Conservation (phyloP, 2,797 vertebrate genomes). For the Bradypodion ventrale region DNA sequence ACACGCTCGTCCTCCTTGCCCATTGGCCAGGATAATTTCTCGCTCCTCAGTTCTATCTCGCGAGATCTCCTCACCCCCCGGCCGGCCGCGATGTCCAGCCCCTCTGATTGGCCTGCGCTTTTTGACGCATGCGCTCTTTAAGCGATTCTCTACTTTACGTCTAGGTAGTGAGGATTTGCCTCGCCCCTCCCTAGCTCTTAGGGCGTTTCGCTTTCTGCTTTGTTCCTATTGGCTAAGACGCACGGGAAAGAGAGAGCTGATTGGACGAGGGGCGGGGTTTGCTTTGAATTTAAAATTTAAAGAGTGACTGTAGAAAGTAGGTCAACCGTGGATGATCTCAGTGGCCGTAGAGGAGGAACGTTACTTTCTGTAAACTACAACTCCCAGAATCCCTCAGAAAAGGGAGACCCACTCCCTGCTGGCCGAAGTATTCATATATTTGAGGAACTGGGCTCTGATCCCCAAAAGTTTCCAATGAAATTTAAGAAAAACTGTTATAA, state of each 20-base stretch:
- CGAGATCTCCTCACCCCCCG: background rate
- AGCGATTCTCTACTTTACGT: too few species aligned
- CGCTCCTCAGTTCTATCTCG: fast-evolving
- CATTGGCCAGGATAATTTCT: background rate
- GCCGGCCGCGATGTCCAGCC: background rate
- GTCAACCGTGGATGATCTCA: too few species aligned
- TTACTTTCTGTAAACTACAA: too few species aligned
- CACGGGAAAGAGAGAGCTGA: fast-evolving
- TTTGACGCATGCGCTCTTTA: background rate
- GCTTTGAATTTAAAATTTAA: constrained; percentile 57
- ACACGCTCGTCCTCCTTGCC: fast-evolving
- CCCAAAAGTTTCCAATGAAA: too few species aligned
- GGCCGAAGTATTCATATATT: too few species aligned
- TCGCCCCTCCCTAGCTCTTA: background rate
- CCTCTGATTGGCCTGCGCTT: background rate
- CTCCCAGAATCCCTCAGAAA: too few species aligned
- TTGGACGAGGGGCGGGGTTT: constrained; percentile 14
- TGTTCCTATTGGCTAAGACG: background rate
- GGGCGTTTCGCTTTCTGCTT: fast-evolving
- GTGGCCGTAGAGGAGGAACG: too few species aligned
- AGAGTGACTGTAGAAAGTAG: background rate
- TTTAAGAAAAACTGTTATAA: too few species aligned
- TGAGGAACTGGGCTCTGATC: too few species aligned
- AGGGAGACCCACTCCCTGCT: too few species aligned
- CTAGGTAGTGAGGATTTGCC: background rate